Percentiles rank a stretch among this genome's conserved stretches.
phyloP scores from a whole-genome alignment of 2,888 invertebrate genomes.

The Noctua fimbriata region DNA sequence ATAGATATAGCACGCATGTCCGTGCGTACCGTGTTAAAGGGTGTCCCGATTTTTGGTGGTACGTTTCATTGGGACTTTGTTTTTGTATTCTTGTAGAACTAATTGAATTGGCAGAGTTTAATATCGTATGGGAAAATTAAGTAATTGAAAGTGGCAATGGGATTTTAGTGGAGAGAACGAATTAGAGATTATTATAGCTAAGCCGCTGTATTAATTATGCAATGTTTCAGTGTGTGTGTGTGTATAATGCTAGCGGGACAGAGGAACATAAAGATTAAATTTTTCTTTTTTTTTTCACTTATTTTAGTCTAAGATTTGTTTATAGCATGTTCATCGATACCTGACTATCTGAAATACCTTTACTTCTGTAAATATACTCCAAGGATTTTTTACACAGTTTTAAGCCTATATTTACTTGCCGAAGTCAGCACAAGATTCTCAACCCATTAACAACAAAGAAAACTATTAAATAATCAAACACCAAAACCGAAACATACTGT shows the following conservation, averaged over 20 bases:
- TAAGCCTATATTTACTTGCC: neutral
- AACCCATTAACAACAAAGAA: neutral
- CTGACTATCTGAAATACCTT: neutral
- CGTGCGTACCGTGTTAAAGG: slow-evolving; percentile 77
- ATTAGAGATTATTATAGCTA: neutral
- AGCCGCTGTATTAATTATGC: neutral
- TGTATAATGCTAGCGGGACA: neutral
- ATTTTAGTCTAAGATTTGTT: neutral
- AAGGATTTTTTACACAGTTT: neutral
- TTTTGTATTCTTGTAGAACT: neutral
- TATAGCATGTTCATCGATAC: neutral
- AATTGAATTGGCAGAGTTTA: neutral
- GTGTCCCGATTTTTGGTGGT: slow-evolving; percentile 69
- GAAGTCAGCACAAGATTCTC: neutral
- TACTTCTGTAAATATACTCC: no score
- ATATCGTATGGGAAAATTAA: neutral
- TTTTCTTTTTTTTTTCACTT: neutral
- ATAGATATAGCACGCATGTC: slow-evolving; percentile 86
- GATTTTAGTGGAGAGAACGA: neutral
- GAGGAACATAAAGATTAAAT: neutral
- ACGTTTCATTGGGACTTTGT: slow-evolving; percentile 4
- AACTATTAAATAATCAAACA: slow-evolving; percentile 34
- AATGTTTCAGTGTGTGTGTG: neutral
- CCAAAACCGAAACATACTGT: slow-evolving; percentile 76
- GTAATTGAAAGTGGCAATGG: neutral